Evolutionary conservation across 2,888 invertebrate species (phyloP), one percentile per base, ranked within the genome.

Genomic region (Anaspis maculata): DNA sequence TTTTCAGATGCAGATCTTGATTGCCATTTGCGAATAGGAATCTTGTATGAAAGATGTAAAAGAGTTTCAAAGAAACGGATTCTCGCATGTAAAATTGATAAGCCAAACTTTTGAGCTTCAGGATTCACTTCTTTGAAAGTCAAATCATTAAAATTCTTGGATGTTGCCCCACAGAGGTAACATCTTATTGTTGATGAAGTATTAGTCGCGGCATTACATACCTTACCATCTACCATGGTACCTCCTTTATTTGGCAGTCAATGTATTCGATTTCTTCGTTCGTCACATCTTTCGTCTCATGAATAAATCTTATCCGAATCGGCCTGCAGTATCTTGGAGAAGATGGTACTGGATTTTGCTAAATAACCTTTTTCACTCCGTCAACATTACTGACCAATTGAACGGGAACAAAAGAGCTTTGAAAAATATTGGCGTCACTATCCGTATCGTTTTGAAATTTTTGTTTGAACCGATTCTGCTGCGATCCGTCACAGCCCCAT

Each of bases 291-390:
- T 28, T 26, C 16, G 44, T 41, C 39, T 53, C 49, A 25, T 48
- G 36, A 1, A 46, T 37, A 42, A 54, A 56, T 29, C 48, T 26
- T 10, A 57, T 42, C 25, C 52, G 28, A 11, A 56, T 52, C 9
- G 51, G 52, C 3, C 54, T 39, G 33, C 52, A 56, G 34, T 38
- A 55, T 29, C 52, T 24, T 3, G 49, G 40, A 13, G 53, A 55
- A 6, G 51, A 54, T 12, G 54, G 51, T 6, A 37, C 39, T 15
- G 52, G 51, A 33, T 56, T 57, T 37, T 54, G 39, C 50, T 51
- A 54, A 32, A 55, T 27, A 4, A 48, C 24, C 37, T 42, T 46
- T 16, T 42, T 37, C n/a, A n/a, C n/a, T n/a, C n/a, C n/a, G n/a
- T n/a, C n/a, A n/a, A n/a, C n/a, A 32, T 36, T 37, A 14, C 41